Conservation (phyloP, 2,888 invertebrate species). For the Hypselothyrea guttata region DNA sequence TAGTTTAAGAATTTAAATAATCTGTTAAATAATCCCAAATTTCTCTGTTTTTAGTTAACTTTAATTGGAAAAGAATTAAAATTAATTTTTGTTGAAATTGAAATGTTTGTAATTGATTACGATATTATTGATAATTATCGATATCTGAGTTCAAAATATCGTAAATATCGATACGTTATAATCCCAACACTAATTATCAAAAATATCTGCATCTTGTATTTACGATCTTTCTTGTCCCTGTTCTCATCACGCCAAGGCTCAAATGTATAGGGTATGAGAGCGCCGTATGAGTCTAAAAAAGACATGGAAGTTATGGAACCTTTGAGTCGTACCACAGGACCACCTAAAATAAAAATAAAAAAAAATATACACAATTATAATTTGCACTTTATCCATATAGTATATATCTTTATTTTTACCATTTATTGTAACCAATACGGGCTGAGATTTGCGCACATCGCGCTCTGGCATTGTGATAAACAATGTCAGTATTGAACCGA, state of each 20-base stretch:
- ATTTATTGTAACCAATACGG: constrained; percentile 93
- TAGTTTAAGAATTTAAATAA: no score
- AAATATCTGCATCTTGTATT: no score
- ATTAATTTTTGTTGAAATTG: no score
- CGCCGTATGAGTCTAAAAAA: constrained; percentile 97
- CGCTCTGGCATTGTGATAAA: constrained; percentile 91
- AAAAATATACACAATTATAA: background rate
- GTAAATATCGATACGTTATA: background rate
- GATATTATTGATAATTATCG: no score
- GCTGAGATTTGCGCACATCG: constrained; percentile 91
- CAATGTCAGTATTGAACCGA: constrained; percentile 97
- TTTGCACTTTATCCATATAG: background rate
- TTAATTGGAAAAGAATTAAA: no score
- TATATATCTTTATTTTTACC: constrained; percentile 83
- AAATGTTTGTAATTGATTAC: no score
- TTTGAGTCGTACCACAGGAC: constrained; percentile 97
- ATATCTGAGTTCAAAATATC: no score
- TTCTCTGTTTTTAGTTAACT: no score
- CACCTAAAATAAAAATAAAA: constrained; percentile 85
- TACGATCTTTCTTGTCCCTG: constrained; percentile 82
- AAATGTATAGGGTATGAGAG: constrained; percentile 93
- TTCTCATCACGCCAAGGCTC: constrained; percentile 97
- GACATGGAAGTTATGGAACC: constrained; percentile 97
- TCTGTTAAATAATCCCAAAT: no score
- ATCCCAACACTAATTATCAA: background rate